These are phyloP conservation scores for Ceratina calcarata DNA, from an alignment of 1,140 invertebrate species.

Conservation along the genomic window DNA sequence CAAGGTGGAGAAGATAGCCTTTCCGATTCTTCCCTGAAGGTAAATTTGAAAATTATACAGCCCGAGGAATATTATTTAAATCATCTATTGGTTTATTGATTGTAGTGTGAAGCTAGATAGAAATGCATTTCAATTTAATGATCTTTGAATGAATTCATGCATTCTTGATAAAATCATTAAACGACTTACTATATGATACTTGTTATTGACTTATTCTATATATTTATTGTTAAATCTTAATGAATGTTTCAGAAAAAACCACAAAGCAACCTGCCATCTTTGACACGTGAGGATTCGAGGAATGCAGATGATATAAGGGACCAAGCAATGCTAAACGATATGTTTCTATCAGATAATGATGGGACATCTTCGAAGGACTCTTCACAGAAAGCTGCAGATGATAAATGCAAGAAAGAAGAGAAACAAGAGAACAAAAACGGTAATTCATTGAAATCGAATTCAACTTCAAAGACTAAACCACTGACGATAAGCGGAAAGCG, in stretches of 20 bases:
- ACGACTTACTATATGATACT: too few species aligned
- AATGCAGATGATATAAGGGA: neutral
- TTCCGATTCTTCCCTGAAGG: conserved; percentile 36
- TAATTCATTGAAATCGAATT: conserved; percentile 24
- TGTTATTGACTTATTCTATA: too few species aligned
- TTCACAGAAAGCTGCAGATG: conserved; percentile 21
- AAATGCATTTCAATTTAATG: too few species aligned
- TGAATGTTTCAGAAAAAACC: conserved; percentile 46
- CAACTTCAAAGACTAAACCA: conserved; percentile 32
- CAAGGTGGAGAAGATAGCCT: conserved; percentile 14
- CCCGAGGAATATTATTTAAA: neutral
- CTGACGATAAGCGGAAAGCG: conserved; percentile 53
- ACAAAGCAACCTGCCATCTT: conserved; percentile 28
- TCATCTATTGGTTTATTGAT: too few species aligned
- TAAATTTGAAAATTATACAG: conserved; percentile 10
- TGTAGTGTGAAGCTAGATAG: too few species aligned
- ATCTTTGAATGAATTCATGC: too few species aligned
- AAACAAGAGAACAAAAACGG: conserved; percentile 29
- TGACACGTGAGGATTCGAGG: conserved; percentile 37
- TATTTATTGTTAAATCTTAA: too few species aligned
- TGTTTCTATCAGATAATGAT: conserved; percentile 53
- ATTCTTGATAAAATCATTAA: too few species aligned
- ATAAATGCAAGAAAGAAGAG: conserved; percentile 15
- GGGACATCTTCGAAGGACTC: conserved; percentile 61
- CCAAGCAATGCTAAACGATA: conserved; percentile 20